A percentile compares a stretch with the other conserved stretches of the same genome.
Conservation (phyloP, 2,888 invertebrate species). For the Macrophya alboannulata region DNA sequence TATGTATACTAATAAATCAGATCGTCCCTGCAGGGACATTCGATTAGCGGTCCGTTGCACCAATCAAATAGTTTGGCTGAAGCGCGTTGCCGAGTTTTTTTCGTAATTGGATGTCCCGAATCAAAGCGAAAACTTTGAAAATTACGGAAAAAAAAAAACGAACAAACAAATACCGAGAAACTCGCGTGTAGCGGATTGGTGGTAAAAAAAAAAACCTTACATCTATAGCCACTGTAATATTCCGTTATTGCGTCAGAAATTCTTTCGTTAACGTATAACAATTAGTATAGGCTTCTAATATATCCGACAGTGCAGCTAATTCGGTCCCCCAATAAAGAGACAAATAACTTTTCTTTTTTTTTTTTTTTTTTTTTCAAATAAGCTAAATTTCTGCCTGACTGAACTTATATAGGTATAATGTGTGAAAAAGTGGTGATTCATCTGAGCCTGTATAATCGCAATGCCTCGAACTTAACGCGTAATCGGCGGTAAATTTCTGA, state of each 20-base stretch:
- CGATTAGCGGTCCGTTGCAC: constrained; percentile 44
- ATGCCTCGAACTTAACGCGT: constrained; percentile 9
- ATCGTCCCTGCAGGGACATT: neutral
- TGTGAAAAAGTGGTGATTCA: neutral
- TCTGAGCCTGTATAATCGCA: neutral
- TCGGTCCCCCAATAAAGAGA: neutral
- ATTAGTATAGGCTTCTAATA: constrained; percentile 9
- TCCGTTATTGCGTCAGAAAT: neutral
- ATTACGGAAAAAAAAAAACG: neutral
- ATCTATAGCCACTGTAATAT: neutral
- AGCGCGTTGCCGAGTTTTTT: constrained; percentile 1
- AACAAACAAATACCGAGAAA: neutral
- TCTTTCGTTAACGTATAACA: constrained; percentile 21
- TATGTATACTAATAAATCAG: constrained; percentile 37
- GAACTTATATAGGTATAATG: neutral
- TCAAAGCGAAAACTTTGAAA: neutral
- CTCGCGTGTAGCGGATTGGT: neutral
- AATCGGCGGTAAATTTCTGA: neutral
- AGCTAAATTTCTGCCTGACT: neutral
- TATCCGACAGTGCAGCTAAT: neutral
- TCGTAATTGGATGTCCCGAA: constrained; percentile 24
- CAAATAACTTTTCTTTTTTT: neutral
- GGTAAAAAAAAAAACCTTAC: neutral
- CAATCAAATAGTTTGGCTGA: constrained; percentile 29
- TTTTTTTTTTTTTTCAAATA: too few species aligned